A percentile compares a stretch with the other conserved stretches of the same genome.
Evolutionary conservation across 2,888 invertebrate genomes (phyloP).

Genomic region (Parnassius glacialis): DNA sequence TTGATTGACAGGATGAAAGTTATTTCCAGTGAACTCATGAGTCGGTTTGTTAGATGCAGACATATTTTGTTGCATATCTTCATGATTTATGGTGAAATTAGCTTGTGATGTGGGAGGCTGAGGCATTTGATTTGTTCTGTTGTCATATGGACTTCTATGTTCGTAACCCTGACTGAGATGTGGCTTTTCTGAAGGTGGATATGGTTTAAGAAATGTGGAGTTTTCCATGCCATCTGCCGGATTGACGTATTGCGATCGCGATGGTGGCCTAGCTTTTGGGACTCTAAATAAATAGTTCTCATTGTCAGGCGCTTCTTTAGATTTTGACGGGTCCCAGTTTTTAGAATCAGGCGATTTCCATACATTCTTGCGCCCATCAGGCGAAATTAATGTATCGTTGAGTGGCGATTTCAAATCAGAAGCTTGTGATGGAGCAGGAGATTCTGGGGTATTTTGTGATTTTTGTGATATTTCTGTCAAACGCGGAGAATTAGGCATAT

Average conservation of each 20-base stretch:
- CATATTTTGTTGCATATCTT: slow-evolving; percentile 51
- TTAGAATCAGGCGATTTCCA: slow-evolving; percentile 76
- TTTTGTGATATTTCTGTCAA: slow-evolving; percentile 71
- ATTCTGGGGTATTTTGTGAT: slow-evolving; percentile 62
- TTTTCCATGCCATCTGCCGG: slow-evolving; percentile 70
- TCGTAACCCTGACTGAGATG: slow-evolving; percentile 67
- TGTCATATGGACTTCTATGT: slow-evolving; percentile 69
- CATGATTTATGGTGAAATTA: slow-evolving; percentile 70
- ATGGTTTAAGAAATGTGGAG: slow-evolving; percentile 83
- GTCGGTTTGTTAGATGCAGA: slow-evolving; percentile 50
- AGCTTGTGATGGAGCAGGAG: slow-evolving; percentile 62
- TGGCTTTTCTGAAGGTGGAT: slow-evolving; percentile 79
- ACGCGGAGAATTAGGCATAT: slow-evolving; percentile 70
- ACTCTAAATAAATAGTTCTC: slow-evolving; percentile 83
- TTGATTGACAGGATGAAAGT: slow-evolving; percentile 67
- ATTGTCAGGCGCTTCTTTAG: slow-evolving; percentile 64
- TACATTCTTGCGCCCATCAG: slow-evolving; percentile 61
- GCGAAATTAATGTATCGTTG: slow-evolving; percentile 49
- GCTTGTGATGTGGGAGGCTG: slow-evolving; percentile 55
- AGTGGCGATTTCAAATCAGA: slow-evolving; percentile 67
- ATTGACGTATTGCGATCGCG: slow-evolving; percentile 77
- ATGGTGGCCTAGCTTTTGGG: slow-evolving; percentile 84
- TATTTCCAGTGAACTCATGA: slow-evolving; percentile 63
- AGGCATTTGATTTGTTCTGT: slow-evolving; percentile 48
- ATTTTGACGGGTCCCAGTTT: slow-evolving; percentile 67